Conservation (phyloP, 2,888 invertebrate genomes). For the Calameuta pallipes region DNA sequence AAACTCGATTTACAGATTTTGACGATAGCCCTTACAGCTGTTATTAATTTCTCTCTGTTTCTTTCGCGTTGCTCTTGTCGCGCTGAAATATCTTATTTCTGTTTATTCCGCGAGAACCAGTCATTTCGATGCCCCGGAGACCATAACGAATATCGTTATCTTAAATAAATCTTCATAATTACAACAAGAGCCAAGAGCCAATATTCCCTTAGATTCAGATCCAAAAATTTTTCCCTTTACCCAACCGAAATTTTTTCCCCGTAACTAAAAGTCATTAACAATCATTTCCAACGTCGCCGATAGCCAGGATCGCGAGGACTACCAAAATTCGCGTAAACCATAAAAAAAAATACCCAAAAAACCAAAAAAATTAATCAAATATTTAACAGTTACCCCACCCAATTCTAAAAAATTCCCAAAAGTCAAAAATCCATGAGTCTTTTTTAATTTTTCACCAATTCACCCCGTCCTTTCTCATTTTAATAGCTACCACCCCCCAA, state of each 20-base stretch:
- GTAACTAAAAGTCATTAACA: background rate
- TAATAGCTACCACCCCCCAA: too few relatives aligned
- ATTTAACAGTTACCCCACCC: too few relatives aligned
- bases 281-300: background rate
- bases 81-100: background rate
- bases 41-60: background rate
- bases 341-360: background rate
- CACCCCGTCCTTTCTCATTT: too few relatives aligned
- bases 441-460: too few relatives aligned
- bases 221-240: background rate
- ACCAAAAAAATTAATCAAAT: background rate
- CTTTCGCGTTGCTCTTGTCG: background rate
- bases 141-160: background rate
- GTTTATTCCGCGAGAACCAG: background rate
- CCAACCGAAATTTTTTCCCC: background rate
- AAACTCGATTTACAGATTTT: background rate
- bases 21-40: background rate
- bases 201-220: background rate
- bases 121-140: background rate
- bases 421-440: too few relatives aligned
- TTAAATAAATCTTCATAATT: background rate
- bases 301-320: accelerated
- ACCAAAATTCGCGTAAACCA: background rate
- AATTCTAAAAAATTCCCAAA: too few relatives aligned
- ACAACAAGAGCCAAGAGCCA: background rate